Percentiles rank a stretch among this genome's conserved stretches.
Evolutionary conservation across 2,888 invertebrate species (phyloP).

Genomic region (Physocephala rufipes): DNA sequence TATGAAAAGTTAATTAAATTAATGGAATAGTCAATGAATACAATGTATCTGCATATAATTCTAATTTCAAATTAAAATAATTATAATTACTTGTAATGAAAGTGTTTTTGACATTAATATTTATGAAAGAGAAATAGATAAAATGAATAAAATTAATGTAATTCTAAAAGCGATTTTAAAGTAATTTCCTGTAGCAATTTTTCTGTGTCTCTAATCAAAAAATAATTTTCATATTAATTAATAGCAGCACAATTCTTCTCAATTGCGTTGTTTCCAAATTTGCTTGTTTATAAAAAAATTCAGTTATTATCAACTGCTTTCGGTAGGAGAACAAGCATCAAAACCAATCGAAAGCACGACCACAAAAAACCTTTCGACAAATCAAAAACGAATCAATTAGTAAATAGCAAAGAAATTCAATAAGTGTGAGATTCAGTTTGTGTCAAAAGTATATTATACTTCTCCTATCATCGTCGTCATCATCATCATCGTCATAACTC

Average conservation of each 20-base stretch:
- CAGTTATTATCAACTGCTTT: too few relatives aligned
- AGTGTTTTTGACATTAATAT: too few relatives aligned
- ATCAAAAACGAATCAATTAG: neutral
- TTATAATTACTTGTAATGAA: neutral
- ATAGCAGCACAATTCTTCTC: too few relatives aligned
- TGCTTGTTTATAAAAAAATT: too few relatives aligned
- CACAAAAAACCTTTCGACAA: neutral
- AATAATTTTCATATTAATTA: constrained; percentile 15
- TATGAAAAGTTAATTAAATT: neutral
- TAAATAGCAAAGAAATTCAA: neutral
- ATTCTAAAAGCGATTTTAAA: constrained; percentile 21
- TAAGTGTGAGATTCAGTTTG: neutral
- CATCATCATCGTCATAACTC: too few relatives aligned
- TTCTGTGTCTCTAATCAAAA: neutral
- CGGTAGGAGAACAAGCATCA: too few relatives aligned
- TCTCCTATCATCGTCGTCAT: too few relatives aligned
- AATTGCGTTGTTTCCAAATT: too few relatives aligned
- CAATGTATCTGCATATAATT: too few relatives aligned
- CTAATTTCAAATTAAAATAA: constrained; percentile 11
- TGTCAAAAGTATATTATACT: neutral
- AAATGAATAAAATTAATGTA: neutral
- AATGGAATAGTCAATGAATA: too few relatives aligned
- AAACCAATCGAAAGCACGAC: too few relatives aligned
- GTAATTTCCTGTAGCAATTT: neutral
- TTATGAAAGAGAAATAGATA: too few relatives aligned